A percentile compares a stretch with the other conserved stretches of the same genome.
These are phyloP conservation scores for Amiota minor DNA, from an alignment of 2,888 invertebrate species.

Conservation along the genomic window DNA sequence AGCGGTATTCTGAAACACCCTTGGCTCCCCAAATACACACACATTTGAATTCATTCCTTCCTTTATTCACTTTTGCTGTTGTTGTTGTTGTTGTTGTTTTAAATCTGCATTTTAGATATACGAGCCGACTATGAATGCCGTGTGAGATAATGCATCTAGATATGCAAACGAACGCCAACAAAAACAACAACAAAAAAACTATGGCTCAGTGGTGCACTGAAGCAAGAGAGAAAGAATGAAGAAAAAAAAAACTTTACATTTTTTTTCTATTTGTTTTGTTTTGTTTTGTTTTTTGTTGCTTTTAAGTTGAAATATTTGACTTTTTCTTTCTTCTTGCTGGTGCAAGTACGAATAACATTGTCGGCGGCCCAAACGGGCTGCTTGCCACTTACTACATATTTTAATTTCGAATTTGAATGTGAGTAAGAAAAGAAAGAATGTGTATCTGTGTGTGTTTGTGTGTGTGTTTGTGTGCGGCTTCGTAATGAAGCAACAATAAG, in stretches of 20 bases:
- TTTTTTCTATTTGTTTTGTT: too few species aligned
- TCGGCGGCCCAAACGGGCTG: conserved; percentile 33
- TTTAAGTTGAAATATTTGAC: conserved; percentile 11
- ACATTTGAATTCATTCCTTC: background rate
- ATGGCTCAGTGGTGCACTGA: conserved; percentile 34
- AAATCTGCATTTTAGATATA: conserved; percentile 52
- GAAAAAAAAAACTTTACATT: background rate
- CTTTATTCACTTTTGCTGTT: conserved; percentile 17
- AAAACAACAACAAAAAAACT: conserved; percentile 40
- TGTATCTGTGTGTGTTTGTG: conserved; percentile 20
- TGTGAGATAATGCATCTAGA: conserved; percentile 49
- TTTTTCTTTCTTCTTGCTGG: conserved; percentile 12
- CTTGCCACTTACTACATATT: conserved; percentile 41
- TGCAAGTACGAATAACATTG: conserved; percentile 35
- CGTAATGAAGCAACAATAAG: conserved; percentile 42
- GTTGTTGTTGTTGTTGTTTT: conserved; percentile 14
- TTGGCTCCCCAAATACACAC: too few species aligned
- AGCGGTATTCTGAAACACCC: too few species aligned
- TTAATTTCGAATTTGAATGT: conserved; percentile 43
- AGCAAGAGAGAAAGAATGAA: background rate
- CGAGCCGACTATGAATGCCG: conserved; percentile 50
- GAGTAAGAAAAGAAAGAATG: too few species aligned
- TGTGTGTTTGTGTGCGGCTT: conserved; percentile 21
- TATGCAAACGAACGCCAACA: conserved; percentile 46
- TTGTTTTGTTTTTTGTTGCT: background rate